Percentiles rank a stretch among this genome's conserved stretches.
These are phyloP conservation scores for Himalopsyche anomala DNA, from an alignment of 2,888 invertebrate species.

Conservation along the genomic window DNA sequence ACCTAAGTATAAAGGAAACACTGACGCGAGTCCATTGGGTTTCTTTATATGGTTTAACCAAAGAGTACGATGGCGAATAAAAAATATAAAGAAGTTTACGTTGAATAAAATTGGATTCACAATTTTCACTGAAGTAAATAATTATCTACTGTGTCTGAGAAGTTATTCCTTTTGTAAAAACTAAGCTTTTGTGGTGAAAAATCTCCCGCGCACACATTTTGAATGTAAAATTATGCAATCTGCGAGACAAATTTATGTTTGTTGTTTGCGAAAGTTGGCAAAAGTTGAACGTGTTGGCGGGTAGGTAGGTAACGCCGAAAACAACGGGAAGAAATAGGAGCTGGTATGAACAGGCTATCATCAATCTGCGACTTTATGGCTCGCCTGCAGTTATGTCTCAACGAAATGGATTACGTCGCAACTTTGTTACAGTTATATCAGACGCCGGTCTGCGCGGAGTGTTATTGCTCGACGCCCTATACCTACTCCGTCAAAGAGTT, in stretches of 20 bases:
- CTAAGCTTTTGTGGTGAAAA: background rate
- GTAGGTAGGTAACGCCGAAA: background rate
- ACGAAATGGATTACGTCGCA: background rate
- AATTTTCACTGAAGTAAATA: no score
- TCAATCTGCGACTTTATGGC: conserved; percentile 3
- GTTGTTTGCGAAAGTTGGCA: conserved; percentile 16
- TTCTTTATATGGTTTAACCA: no score
- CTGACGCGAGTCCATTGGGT: no score
- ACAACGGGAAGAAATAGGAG: background rate
- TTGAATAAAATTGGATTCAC: no score
- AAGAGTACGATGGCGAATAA: no score
- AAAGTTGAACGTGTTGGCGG: conserved; percentile 9
- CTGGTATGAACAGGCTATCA: background rate
- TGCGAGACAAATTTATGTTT: conserved; percentile 19
- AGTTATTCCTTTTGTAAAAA: background rate
- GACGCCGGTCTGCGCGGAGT: background rate
- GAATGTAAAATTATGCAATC: conserved; percentile 26
- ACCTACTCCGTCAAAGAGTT: background rate
- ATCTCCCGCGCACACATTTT: conserved; percentile 2
- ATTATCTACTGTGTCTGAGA: no score
- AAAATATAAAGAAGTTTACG: no score
- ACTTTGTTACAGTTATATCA: conserved; percentile 24
- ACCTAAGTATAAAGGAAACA: no score
- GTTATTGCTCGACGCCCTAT: background rate
- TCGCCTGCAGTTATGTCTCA: conserved; percentile 25